Evolutionary conservation across 2,797 vertebrate genomes (phyloP), one percentile per base, ranked within the genome.

Genomic region (Petrocephalus schoutedeni): DNA sequence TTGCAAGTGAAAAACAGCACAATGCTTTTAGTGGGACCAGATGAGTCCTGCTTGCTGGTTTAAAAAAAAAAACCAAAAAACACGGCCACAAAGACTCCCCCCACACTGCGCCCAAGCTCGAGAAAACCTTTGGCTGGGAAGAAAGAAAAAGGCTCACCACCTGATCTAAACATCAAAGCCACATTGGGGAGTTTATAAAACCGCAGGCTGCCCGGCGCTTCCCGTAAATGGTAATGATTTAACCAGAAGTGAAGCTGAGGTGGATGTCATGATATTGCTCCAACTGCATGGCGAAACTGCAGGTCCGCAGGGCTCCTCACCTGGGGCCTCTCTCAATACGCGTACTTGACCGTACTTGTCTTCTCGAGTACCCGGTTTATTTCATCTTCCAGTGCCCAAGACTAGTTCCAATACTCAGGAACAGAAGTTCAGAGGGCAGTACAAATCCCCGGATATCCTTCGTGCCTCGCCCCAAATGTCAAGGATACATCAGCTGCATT

Each of bases 111-210:
- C 89, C 23, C 54, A 53, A 83, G 91, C 92, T 93, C 93, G 92
- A 95, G 91, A 94, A 92, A 93, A 92, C 57, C 91, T 89, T 91
- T 92, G 88, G 89, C 92, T 93, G 93, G 93, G 51, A 86, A 45
- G 36, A 67, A 86, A 45, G 36, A 54, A 86, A 21, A 86, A 61
- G 23, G 59, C 3, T n/a, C 1, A 59, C 94, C 93, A 94, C 93
- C 93, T 95, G 94, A 95, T 92, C 90, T 64, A 91, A 94, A 95
- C 95, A 94, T 96, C 95, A 96, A 96, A 96, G 95, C 90, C 84
- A 86, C 90, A 93, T 92, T 90, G 91, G 90, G 85, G 93, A 93
- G 92, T 58, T 86, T 86, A 92, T 90, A 64, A 86, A 86, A 49
- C 85, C 16, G 19, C 85, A 53, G 57, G 57, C 19, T 12, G 32